A percentile compares a stretch with the other conserved stretches of the same genome.
phyloP scores from a whole-genome alignment of 2,113 vertebrate species.

The Sus scrofa region DNA sequence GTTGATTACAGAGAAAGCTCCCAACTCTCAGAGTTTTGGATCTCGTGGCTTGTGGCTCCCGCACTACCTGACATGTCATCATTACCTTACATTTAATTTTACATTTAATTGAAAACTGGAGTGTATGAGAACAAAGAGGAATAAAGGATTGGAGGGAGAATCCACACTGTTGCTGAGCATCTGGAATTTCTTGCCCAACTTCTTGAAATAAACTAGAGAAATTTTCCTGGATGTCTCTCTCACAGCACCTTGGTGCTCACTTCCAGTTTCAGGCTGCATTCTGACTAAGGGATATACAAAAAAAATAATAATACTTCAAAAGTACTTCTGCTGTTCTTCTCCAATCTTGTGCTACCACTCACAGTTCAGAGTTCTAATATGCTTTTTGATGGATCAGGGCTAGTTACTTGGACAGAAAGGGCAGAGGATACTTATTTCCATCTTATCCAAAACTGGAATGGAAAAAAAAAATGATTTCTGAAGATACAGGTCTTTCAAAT shows the following conservation, averaged over 20 bases:
- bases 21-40: not conserved
- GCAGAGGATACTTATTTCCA: not conserved
- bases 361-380: not conserved
- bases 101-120: not conserved
- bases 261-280: not conserved
- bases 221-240: not conserved
- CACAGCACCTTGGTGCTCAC: not conserved
- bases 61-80: not conserved
- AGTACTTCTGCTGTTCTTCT: not conserved
- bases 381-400: not conserved
- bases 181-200: not conserved
- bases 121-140: not conserved
- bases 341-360: not conserved
- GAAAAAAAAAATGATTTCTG: not conserved
- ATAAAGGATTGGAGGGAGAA: not conserved
- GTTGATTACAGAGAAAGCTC: not conserved
- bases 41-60: not conserved
- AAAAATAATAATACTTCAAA: not conserved
- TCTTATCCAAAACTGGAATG: not conserved
- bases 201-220: not conserved
- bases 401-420: not conserved
- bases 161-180: not conserved
- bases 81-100: too few relatives aligned
- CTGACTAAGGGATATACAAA: not conserved
- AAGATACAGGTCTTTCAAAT: not conserved